A percentile compares a stretch with the other conserved stretches of the same genome.
Conservation (phyloP, 1,140 invertebrate species). For the Littorina saxatilis region DNA sequence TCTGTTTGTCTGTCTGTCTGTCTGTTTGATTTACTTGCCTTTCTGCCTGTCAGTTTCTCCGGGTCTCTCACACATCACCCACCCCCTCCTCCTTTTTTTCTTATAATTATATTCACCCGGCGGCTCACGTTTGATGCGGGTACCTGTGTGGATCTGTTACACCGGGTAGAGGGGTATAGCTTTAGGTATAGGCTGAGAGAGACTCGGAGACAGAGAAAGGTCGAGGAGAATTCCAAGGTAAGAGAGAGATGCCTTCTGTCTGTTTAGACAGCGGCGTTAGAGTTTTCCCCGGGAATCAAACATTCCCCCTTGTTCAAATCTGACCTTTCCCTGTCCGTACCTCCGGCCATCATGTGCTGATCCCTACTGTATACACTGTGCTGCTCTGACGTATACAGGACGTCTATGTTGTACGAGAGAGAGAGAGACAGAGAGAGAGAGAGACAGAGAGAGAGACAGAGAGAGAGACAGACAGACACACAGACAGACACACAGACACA, state of each 20-base stretch:
- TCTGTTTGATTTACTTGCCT: no score
- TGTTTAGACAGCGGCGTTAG: background rate
- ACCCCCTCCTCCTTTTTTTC: no score
- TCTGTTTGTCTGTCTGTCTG: no score
- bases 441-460: conserved; percentile 7
- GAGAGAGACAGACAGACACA: conserved; percentile 13
- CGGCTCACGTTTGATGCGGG: background rate
- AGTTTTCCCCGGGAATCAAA: background rate
- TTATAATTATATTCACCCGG: no score
- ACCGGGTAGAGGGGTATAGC: background rate
- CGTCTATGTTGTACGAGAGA: no score
- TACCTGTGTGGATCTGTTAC: background rate
- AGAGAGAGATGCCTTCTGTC: background rate
- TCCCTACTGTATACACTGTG: background rate
- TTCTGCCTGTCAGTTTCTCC: no score
- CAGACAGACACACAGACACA: background rate
- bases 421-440: conserved; percentile 13
- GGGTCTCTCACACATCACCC: no score
- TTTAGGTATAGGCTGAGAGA: no score
- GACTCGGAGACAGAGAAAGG: background rate
- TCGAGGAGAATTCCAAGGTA: background rate
- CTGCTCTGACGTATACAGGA: no score
- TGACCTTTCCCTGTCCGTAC: background rate
- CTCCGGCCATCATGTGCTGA: no score
- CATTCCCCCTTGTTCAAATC: background rate